These are phyloP conservation scores for Andricus grossulariae DNA, from an alignment of 1,140 invertebrate genomes.

Conservation along the genomic window DNA sequence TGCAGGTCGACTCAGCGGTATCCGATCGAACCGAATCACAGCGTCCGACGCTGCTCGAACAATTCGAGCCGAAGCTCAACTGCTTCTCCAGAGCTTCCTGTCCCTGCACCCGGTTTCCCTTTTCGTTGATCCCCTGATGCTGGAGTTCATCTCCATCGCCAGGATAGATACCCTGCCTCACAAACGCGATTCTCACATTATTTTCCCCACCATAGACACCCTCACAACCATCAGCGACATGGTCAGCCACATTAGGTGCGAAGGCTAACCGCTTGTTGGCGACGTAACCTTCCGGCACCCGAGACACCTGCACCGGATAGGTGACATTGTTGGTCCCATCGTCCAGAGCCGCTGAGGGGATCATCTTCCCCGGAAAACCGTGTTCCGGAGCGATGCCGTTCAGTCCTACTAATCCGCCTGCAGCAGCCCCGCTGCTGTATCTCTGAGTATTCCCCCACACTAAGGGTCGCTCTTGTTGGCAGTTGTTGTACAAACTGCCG, in stretches of 20 bases:
- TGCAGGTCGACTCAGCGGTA: conserved; percentile 72
- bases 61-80: conserved; percentile 11
- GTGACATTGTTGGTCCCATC: conserved; percentile 22
- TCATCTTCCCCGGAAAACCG: conserved; percentile 33
- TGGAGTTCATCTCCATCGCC: conserved; percentile 15
- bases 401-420: conserved; percentile 17
- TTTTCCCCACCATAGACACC: conserved; percentile 36
- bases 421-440: conserved; percentile 34
- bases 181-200: conserved; percentile 32
- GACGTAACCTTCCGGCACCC: conserved; percentile 15
- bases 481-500: not conserved
- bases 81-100: conserved; percentile 12
- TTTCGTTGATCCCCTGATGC: conserved; percentile 33
- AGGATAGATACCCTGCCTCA: conserved; percentile 22
- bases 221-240: conserved; percentile 31
- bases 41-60: conserved; percentile 41
- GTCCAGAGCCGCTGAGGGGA: conserved; percentile 3
- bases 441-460: conserved; percentile 10
- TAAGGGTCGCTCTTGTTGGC: conserved; percentile 2
- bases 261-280: conserved; percentile 25
- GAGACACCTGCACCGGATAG: conserved; percentile 22
- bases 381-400: conserved; percentile 29
- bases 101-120: not conserved
- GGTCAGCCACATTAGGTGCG: not conserved
- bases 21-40: conserved; percentile 73